These are phyloP conservation scores for Andrena bicolor DNA, from an alignment of 2,888 invertebrate genomes.

Conservation along the genomic window DNA sequence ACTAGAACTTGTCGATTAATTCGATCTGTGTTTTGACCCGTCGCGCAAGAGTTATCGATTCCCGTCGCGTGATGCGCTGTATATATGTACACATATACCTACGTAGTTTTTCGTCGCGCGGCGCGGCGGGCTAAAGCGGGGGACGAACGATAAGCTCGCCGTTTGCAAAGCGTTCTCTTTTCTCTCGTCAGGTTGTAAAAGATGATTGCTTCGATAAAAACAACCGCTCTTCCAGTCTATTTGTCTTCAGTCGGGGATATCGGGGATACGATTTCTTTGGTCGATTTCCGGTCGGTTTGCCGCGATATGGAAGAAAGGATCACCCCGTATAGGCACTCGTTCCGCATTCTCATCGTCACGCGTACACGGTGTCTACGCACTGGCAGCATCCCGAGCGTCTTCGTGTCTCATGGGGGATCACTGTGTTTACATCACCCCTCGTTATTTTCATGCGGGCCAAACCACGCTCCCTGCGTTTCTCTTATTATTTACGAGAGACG, in stretches of 20 bases:
- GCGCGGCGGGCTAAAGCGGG: neutral
- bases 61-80: neutral
- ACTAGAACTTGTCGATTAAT: no score
- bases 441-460: constrained; percentile 14
- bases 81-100: neutral
- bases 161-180: constrained; percentile 18
- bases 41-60: neutral
- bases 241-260: constrained; percentile 31
- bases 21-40: neutral
- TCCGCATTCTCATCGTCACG: neutral
- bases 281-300: constrained; percentile 29
- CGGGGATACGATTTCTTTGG: constrained; percentile 39
- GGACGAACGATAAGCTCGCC: neutral
- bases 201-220: constrained; percentile 43
- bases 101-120: constrained; percentile 4
- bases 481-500: neutral
- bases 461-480: constrained; percentile 13
- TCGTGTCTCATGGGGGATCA: neutral
- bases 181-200: constrained; percentile 26
- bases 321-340: constrained; percentile 19
- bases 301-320: constrained; percentile 23
- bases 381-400: constrained; percentile 24
- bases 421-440: neutral
- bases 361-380: constrained; percentile 25
- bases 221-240: constrained; percentile 38